These are phyloP conservation scores for Trematomus bernacchii DNA, from an alignment of 2,797 vertebrate genomes.

Conservation along the genomic window DNA sequence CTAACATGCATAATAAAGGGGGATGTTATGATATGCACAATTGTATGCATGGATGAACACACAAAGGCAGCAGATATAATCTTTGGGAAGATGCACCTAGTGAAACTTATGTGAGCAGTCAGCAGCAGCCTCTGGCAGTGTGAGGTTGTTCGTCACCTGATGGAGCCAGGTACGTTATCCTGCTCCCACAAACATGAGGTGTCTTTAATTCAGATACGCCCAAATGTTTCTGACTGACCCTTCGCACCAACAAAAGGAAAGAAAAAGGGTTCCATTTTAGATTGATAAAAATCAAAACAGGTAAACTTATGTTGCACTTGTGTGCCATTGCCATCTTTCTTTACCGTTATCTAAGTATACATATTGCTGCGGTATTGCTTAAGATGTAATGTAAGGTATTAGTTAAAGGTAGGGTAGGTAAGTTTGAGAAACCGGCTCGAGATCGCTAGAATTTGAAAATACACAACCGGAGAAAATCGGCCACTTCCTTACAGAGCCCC, in stretches of 20 bases:
- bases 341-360: neutral
- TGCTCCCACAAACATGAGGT: conserved; percentile 24
- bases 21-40: conserved; percentile 59
- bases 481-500: too few species aligned
- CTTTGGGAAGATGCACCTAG: conserved; percentile 28
- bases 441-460: too few species aligned
- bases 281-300: neutral
- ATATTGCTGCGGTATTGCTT: neutral
- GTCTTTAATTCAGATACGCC: conserved; percentile 15
- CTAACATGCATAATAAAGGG: conserved; percentile 57
- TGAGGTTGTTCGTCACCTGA: conserved; percentile 10
- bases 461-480: too few species aligned
- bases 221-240: neutral
- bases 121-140: conserved; percentile 31
- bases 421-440: too few species aligned
- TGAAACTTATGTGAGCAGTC: conserved; percentile 41
- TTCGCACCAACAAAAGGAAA: neutral
- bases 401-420: too few species aligned
- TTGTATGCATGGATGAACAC: conserved; percentile 59
- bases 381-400: neutral
- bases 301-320: neutral
- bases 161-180: conserved; percentile 32
- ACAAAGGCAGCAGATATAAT: conserved; percentile 46
- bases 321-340: neutral
- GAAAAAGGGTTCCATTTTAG: neutral